These are phyloP conservation scores for Sycophila texana DNA, from an alignment of 2,888 invertebrate genomes.

Conservation along the genomic window DNA sequence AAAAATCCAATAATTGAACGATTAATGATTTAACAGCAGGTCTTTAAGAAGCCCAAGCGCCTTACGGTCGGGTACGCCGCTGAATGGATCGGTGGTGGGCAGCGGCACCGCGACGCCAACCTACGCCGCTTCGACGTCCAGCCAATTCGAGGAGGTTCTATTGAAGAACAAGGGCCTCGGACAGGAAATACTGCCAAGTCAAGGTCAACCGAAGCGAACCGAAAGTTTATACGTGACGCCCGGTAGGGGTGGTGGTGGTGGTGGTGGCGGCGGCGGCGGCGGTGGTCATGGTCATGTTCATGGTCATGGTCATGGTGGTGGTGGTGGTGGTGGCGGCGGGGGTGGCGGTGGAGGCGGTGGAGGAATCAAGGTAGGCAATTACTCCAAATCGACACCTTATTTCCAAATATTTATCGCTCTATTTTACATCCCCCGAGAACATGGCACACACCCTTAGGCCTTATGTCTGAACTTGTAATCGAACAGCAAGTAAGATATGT, in stretches of 20 bases:
- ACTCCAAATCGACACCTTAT: not conserved
- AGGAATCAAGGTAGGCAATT: constrained; percentile 64
- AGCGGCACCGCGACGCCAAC: constrained; percentile 78
- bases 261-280: constrained; percentile 61
- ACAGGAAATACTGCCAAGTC: constrained; percentile 92
- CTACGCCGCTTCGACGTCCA: constrained; percentile 76
- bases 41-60: constrained; percentile 78
- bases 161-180: constrained; percentile 88
- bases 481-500: not conserved
- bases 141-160: constrained; percentile 89
- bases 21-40: constrained; percentile 63
- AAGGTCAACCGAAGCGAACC: constrained; percentile 91
- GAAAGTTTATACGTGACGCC: constrained; percentile 87
- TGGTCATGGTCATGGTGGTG: constrained; percentile 69
- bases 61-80: constrained; percentile 71
- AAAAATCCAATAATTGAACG: too few relatives aligned
- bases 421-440: not conserved
- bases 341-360: constrained; percentile 68
- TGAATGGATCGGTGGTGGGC: constrained; percentile 74
- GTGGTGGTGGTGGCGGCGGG: constrained; percentile 71
- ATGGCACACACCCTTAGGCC: not conserved
- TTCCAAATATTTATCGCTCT: constrained; percentile 12
- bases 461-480: too few relatives aligned
- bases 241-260: constrained; percentile 60
- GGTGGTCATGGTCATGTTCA: constrained; percentile 65